These are phyloP conservation scores for Saguinus oedipus DNA, from an alignment of 2,797 vertebrate genomes.

Conservation along the genomic window DNA sequence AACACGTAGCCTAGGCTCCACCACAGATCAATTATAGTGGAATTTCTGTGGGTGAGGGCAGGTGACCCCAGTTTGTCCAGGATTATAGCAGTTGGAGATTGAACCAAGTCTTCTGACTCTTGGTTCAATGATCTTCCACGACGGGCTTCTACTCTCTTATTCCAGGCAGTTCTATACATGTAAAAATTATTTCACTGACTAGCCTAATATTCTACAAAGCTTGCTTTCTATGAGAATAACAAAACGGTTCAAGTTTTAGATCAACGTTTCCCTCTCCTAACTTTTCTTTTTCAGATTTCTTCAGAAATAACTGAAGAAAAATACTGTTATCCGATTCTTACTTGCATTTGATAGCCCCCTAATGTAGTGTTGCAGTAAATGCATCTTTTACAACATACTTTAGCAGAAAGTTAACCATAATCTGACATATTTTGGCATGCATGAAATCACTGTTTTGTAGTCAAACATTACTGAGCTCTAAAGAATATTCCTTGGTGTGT, in stretches of 20 bases:
- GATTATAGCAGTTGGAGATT: background rate
- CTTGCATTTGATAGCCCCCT: slow-evolving; percentile 53
- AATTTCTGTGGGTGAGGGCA: background rate
- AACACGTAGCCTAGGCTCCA: background rate
- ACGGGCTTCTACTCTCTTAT: background rate
- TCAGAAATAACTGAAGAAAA: background rate
- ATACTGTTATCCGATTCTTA: background rate
- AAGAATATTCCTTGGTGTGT: background rate
- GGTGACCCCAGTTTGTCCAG: background rate
- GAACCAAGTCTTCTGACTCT: background rate
- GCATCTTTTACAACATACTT: rapidly evolving
- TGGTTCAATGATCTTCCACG: background rate
- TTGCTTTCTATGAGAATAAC: background rate
- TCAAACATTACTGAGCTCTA: background rate
- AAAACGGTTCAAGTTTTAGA: background rate
- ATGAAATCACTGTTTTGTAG: background rate
- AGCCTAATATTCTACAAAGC: background rate
- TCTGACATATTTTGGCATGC: background rate
- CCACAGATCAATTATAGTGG: background rate
- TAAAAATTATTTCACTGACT: background rate
- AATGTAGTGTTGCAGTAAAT: slow-evolving; percentile 7
- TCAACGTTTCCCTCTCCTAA: background rate
- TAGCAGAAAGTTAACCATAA: background rate
- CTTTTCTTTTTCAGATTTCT: background rate
- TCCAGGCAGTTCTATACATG: background rate